Evolutionary conservation across 2,888 invertebrate species (phyloP), one percentile per base, ranked within the genome.

Genomic region (Drosophila birchii): DNA sequence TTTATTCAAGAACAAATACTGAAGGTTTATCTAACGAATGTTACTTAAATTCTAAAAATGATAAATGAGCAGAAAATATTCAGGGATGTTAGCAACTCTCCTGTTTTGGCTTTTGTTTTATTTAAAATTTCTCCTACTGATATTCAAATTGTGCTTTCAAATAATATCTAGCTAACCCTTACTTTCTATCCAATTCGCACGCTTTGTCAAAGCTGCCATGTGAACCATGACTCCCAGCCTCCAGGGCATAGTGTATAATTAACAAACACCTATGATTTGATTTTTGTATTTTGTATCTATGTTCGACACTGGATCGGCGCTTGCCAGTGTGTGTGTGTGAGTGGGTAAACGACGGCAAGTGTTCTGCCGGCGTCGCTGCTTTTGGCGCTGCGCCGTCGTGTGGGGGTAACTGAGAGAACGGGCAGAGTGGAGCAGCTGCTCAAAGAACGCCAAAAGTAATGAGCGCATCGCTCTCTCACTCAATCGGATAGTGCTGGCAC

Each of bases 401-500:
- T 84, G 84, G 88, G 84, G 84, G 84, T 84, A 86, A 75, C 69
- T 78, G 60, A 64, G 83, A 59, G 49, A 44, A 62, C 59, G 51
- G 49, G 61, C 51, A 38, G 38, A 18, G 26, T 7, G 38, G 29
- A 54, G 47, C 56, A 34, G 53, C 51, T 78, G 69, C 82, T 85
- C 86, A 82, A 82, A 82, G 78, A 87, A 87, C 84, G 86, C 88
- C 73, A 82, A 78, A 88, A 88, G 88, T 88, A 86, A 80, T 79
- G 63, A 63, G 69, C 80, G 77, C 51, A 56, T 57, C 26, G 57
- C 73, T 41, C 60, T 44, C 67, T 62, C 54, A 32, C 39, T 41
- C 34, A 20, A 53, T 39, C 16, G 36, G 20, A 18, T 36, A 26
- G 60, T 41, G 20, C 3, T 69, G 34, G 4, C 39, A n/a, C n/a